Evolutionary conservation across 2,797 vertebrate species (phyloP), one percentile per base, ranked within the genome.

Genomic region (Catharus ustulatus): DNA sequence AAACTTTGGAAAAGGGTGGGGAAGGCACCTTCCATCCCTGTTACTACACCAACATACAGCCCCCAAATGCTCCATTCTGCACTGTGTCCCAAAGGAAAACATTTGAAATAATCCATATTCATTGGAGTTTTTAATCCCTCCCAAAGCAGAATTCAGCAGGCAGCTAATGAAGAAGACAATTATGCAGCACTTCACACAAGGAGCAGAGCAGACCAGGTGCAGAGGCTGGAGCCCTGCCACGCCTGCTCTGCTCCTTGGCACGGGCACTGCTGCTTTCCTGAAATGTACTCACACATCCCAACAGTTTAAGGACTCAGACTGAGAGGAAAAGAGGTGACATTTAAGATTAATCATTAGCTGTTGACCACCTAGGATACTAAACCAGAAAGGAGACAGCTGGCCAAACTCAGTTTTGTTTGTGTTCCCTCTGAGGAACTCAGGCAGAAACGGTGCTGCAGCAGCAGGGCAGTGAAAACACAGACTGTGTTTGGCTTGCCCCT

Each of bases 111-210:
- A 95, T 96, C 94, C 90, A 89, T 94, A 93, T 92, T 91, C 91
- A 94, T 93, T 84, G 89, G 83, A 55, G 74, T 36, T 89, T 87
- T 93, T 76, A 96, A 93, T 96, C 79, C 66, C 93, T 95, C 83
- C 21, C 87, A 86, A 43, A 52, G 20, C 67, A 92, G 78, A 91
- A 95, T 94, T 54, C 89, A 88, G 91, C 87, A 78, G 92, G 67
- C 87, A 69, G 82, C 66, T 95, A 94, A 96, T 93, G 85, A 96
- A 96, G 90, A 91, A 15, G 87, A 94, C 95, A 95, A 95, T 87
- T 91, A 86, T 43, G 82, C 63, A 84, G 75, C 86, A 87, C 87
- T 95, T 88, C 63, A 88, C 87, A 93, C 87, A 91, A 89, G 88
- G 82, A 87, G 84, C 86, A 84, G 74, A 89, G 13, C 90, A 86